These are phyloP conservation scores for Tympanuchus pallidicinctus DNA, from an alignment of 2,113 vertebrate species.

Conservation along the genomic window DNA sequence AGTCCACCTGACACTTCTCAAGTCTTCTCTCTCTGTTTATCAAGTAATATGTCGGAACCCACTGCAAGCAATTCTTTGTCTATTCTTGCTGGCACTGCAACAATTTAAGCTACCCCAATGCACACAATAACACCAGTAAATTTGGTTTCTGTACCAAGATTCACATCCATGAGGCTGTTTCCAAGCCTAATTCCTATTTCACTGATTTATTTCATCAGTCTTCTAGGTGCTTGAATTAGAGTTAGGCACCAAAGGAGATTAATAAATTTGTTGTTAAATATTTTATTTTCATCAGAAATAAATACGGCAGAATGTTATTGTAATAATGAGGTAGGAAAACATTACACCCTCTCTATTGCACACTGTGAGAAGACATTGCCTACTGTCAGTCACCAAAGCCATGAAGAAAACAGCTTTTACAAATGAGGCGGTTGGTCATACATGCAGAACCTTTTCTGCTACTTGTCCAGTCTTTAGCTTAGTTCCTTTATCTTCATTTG, in stretches of 20 bases:
- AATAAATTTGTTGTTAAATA: neutral
- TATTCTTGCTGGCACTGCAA: neutral
- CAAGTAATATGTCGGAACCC: neutral
- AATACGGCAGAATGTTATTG: neutral
- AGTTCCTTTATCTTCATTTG: slow-evolving; percentile 70
- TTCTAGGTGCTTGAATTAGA: neutral
- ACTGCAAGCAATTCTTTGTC: neutral
- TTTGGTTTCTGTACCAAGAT: neutral
- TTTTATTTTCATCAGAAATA: neutral
- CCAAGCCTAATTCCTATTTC: neutral
- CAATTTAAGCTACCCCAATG: neutral
- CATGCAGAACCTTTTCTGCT: neutral
- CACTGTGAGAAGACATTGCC: neutral
- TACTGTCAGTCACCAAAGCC: neutral
- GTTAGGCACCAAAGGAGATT: neutral
- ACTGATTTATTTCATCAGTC: neutral
- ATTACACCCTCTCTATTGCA: neutral
- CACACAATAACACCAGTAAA: neutral
- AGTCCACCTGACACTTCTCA: neutral
- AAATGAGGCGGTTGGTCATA: neutral
- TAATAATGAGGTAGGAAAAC: neutral
- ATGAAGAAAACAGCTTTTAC: neutral
- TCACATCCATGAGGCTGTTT: neutral
- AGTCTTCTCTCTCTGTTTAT: neutral
- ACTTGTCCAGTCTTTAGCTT: slow-evolving; percentile 3